phyloP scores from a whole-genome alignment of 2,113 vertebrate genomes.

The Melanotaenia duboulayi region DNA sequence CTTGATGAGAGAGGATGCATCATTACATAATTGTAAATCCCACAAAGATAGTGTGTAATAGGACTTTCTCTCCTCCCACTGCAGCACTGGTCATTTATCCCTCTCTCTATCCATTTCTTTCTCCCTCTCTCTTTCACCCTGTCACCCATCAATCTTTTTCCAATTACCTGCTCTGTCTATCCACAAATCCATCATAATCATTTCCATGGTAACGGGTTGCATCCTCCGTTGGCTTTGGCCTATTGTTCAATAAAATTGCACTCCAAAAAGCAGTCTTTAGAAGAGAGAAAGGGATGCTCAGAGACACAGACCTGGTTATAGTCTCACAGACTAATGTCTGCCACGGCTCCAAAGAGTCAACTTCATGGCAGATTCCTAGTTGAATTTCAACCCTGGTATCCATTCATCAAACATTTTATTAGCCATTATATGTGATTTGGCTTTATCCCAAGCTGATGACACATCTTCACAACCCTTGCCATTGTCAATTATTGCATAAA shows the following conservation, averaged over 20 bases:
- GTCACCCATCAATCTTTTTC: slow-evolving; percentile 87
- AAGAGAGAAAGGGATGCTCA: slow-evolving; percentile 39
- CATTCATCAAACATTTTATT: slow-evolving; percentile 58
- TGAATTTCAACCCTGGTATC: slow-evolving; percentile 51
- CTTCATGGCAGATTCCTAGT: slow-evolving; percentile 51
- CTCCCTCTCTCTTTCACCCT: slow-evolving; percentile 69
- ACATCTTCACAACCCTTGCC: slow-evolving; percentile 24
- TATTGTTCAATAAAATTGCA: slow-evolving; percentile 81
- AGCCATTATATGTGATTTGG: slow-evolving; percentile 47
- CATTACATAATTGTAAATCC: slow-evolving; percentile 82
- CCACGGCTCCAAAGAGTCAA: slow-evolving; percentile 44
- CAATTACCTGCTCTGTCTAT: slow-evolving; percentile 86
- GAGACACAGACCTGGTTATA: slow-evolving; percentile 48
- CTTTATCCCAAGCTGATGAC: slow-evolving; percentile 50
- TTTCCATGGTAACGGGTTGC: slow-evolving; percentile 83
- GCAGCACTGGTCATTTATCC: slow-evolving; percentile 73
- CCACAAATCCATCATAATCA: slow-evolving; percentile 86
- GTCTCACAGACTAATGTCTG: slow-evolving; percentile 55
- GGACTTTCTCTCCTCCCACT: slow-evolving; percentile 70
- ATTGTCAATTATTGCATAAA: slow-evolving; percentile 47
- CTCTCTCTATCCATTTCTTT: slow-evolving; percentile 63
- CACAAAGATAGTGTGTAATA: slow-evolving; percentile 78
- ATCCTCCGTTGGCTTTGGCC: slow-evolving; percentile 77
- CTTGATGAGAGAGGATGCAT: slow-evolving; percentile 74
- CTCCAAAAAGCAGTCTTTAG: slow-evolving; percentile 65